phyloP scores from a whole-genome alignment of 2,113 vertebrate genomes.

The Pollachius pollachius region DNA sequence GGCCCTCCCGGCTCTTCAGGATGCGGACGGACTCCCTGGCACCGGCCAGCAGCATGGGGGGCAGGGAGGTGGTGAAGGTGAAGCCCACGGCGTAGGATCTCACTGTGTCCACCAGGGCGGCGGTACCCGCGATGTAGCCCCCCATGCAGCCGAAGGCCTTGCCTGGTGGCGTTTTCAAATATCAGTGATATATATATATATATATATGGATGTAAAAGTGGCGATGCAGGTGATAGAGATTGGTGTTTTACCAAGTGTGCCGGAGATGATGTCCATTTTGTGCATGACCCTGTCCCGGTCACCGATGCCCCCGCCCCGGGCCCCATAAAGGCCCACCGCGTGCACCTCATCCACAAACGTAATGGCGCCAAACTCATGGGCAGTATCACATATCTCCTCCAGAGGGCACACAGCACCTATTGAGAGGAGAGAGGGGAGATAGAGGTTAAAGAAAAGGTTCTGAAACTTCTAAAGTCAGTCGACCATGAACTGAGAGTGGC shows the following conservation, averaged over 20 bases:
- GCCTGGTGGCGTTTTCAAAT: constrained; percentile 67
- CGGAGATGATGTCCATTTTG: constrained; percentile 96
- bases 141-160: constrained; percentile 93
- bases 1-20: constrained; percentile 84
- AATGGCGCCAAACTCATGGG: constrained; percentile 87
- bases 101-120: constrained; percentile 83
- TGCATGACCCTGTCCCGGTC: constrained; percentile 90
- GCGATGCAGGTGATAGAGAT: background rate
- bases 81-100: constrained; percentile 90
- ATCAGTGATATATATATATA: too few relatives aligned
- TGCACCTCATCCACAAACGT: constrained; percentile 95
- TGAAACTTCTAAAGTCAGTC: too few relatives aligned
- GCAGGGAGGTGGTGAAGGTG: constrained; percentile 93
- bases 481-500: too few relatives aligned
- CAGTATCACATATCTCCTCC: constrained; percentile 87
- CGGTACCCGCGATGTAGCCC: constrained; percentile 87
- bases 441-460: background rate
- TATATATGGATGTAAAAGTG: background rate
- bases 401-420: constrained; percentile 88
- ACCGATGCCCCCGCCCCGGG: constrained; percentile 86
- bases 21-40: constrained; percentile 81
- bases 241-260: constrained; percentile 80
- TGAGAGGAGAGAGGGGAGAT: constrained; percentile 41
- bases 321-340: constrained; percentile 87
- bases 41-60: constrained; percentile 89